phyloP scores from a whole-genome alignment of 2,113 vertebrate species.

The Columba livia region DNA sequence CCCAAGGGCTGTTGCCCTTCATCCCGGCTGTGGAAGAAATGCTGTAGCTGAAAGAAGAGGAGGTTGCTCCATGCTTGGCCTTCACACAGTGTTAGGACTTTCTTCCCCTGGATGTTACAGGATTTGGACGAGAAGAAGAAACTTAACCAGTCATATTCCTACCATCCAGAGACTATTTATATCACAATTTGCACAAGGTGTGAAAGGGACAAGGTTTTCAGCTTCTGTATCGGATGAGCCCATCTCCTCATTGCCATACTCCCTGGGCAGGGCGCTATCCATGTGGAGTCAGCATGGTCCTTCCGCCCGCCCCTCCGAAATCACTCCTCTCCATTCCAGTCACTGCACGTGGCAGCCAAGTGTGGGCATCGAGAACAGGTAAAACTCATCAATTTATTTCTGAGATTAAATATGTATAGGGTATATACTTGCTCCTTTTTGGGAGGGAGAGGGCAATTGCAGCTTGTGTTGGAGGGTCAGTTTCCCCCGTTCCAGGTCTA shows the following conservation, averaged over 20 bases:
- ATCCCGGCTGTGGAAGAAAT: background rate
- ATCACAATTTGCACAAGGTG: constrained; percentile 72
- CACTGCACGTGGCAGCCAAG: constrained; percentile 64
- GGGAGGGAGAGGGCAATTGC: background rate
- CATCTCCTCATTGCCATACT: constrained; percentile 73
- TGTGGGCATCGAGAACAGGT: constrained; percentile 72
- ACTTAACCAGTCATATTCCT: constrained; percentile 68
- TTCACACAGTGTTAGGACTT: constrained; percentile 82
- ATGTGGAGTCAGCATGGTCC: constrained; percentile 78
- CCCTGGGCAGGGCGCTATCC: constrained; percentile 73
- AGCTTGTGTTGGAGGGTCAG: background rate
- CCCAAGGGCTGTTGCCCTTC: background rate
- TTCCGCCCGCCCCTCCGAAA: constrained; percentile 52
- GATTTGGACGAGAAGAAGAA: constrained; percentile 78
- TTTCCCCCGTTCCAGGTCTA: background rate
- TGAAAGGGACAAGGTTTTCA: constrained; percentile 67
- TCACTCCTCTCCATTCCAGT: constrained; percentile 59
- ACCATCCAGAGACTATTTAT: constrained; percentile 73
- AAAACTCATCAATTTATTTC: constrained; percentile 50
- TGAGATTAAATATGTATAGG: background rate
- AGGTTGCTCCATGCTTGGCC: constrained; percentile 68
- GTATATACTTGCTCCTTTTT: background rate
- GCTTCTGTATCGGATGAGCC: constrained; percentile 46
- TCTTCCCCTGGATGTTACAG: constrained; percentile 81
- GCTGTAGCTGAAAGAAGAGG: constrained; percentile 42